Base-by-base conservation (phyloP, 2,888 invertebrate genomes). In the Drosophila greeni region DNA sequence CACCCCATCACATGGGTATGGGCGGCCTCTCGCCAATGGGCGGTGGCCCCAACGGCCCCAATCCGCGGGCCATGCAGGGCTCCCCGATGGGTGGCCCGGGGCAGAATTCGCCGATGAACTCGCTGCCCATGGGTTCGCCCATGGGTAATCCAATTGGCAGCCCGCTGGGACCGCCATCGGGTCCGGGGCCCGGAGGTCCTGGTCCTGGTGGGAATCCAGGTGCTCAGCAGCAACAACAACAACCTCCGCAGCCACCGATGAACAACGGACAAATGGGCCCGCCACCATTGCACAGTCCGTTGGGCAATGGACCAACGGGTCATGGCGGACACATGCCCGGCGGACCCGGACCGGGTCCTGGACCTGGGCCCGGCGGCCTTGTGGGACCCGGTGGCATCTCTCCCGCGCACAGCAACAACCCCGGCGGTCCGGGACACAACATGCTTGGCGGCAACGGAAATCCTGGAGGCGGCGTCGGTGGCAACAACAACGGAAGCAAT, bases 261-360 rank as follows among this genome's bases (percentile, higher is more conserved):
- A 92, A 92, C 84, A 93, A 92, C 78, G 92, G 93, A 82, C 93
- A 92, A 56, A 94, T 93, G 93, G 93, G 92, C 54, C 94, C 94
- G 54, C 94, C 94, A 56, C 94, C 92, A 11, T 93, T 95, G 92
- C 94, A 93, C 78, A 94, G 93, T 89, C 93, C 93, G 45, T 87
- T 92, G 66, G 92, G 92, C 14, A 91, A 92, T 74, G 92, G 92
- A 55, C 92, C 92, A 0, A 91, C 92, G 71, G 87, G 85, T 74
- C 88, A 87, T 7, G 70, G 67, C 60, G 87, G 86, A 72, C 91
- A 91, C 89, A 91, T 87, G 78, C 79, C 83, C 8, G 87, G 87
- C 14, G 87, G 86, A 7, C 85, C 85, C 0, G 86, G 85, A 2
- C 87, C 86, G 1, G 86, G 87, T 1, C 84, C 88, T 18, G 86